Percentiles rank a stretch among this genome's conserved stretches.
Evolutionary conservation across 1,140 invertebrate genomes (phyloP).

Genomic region (Acromyrmex charruanus): DNA sequence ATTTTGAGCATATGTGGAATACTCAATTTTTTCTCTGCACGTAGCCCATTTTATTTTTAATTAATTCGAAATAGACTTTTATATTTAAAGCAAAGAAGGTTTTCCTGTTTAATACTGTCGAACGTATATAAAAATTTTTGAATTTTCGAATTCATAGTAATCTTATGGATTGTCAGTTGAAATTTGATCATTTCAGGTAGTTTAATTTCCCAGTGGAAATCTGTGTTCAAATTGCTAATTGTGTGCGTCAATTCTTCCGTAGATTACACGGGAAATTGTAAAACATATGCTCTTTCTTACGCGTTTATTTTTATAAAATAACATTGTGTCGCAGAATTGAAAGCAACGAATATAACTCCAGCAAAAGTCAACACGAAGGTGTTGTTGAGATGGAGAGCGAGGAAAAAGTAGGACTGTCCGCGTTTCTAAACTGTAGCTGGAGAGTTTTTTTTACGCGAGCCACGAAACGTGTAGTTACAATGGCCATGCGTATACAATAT

Average conservation of each 20-base stretch:
- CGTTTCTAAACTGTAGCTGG: conserved; percentile 55
- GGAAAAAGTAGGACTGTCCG: conserved; percentile 9
- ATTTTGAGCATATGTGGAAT: not conserved
- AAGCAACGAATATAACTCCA: conserved; percentile 29
- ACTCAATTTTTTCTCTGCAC: not conserved
- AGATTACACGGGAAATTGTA: not conserved
- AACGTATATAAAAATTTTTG: not conserved
- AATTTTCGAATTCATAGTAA: not conserved
- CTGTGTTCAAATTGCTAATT: conserved; percentile 3
- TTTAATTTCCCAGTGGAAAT: conserved; percentile 29
- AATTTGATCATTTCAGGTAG: conserved; percentile 24
- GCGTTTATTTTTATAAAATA: not conserved
- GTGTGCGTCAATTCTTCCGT: not conserved
- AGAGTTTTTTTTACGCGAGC: conserved; percentile 49
- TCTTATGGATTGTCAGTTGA: not conserved
- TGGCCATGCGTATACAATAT: conserved; percentile 44
- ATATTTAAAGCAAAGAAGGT: not conserved
- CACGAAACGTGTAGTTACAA: conserved; percentile 35
- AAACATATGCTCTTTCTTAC: not conserved
- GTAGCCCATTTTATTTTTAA: not conserved
- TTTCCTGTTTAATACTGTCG: not conserved
- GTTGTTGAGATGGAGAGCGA: conserved; percentile 11
- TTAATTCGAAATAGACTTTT: not conserved
- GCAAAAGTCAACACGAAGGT: conserved; percentile 3
- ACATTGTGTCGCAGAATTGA: not conserved